Evolutionary conservation across 1,140 invertebrate species (phyloP).

Genomic region (Drosophila biarmipes): DNA sequence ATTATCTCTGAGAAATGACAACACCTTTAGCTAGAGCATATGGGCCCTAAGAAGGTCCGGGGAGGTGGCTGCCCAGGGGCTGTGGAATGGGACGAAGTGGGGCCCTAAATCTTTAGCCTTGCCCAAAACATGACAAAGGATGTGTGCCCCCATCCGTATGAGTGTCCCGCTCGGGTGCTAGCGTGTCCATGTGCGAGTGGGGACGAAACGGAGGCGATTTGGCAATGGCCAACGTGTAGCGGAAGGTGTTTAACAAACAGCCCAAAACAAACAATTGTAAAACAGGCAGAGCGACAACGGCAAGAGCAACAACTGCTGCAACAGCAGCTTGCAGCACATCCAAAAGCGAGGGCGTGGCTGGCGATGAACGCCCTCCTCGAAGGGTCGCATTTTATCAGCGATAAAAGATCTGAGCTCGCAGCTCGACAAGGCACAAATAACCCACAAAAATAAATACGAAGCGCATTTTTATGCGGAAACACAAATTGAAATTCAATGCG

Average conservation of each 20-base stretch:
- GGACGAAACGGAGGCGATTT: conserved; percentile 65
- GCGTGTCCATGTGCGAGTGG: neutral
- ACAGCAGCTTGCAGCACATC: conserved; percentile 10
- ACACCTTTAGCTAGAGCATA: neutral
- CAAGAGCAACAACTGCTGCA: conserved; percentile 28
- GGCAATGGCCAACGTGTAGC: conserved; percentile 65
- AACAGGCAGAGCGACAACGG: conserved; percentile 61
- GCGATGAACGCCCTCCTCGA: conserved; percentile 54
- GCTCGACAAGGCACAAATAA: conserved; percentile 52
- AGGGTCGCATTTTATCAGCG: conserved; percentile 72
- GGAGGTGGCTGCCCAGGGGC: conserved; percentile 28
- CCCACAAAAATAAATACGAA: conserved; percentile 73
- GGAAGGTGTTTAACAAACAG: conserved; percentile 84
- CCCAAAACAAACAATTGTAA: conserved; percentile 81
- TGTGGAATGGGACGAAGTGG: conserved; percentile 20
- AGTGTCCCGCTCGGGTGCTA: conserved; percentile 20
- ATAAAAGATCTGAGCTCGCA: conserved; percentile 66
- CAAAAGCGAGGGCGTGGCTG: conserved; percentile 56
- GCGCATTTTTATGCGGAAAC: conserved; percentile 76
- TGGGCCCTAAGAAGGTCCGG: neutral
- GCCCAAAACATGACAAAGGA: conserved; percentile 81
- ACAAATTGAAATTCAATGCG: conserved; percentile 83
- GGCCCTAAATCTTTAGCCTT: conserved; percentile 72
- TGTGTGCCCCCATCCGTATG: conserved; percentile 40
- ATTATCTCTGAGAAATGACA: neutral